These are phyloP conservation scores for Melozone crissalis DNA, from an alignment of 2,113 vertebrate species.

Conservation along the genomic window DNA sequence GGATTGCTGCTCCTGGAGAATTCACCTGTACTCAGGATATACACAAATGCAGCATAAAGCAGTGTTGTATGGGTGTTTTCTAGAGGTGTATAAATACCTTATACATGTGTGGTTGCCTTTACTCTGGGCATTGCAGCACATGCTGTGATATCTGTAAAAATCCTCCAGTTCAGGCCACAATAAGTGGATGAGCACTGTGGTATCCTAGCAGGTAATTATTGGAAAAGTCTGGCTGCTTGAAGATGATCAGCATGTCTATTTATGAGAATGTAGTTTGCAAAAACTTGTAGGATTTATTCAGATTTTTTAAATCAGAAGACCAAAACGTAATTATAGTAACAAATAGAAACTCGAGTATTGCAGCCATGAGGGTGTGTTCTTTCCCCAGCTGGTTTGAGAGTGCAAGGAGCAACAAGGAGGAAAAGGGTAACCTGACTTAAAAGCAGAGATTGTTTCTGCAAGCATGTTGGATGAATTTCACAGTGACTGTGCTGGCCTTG, in stretches of 20 bases:
- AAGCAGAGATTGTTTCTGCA: neutral
- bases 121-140: neutral
- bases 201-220: neutral
- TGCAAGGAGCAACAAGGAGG: neutral
- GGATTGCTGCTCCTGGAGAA: neutral
- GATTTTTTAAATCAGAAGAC: neutral
- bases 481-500: neutral
- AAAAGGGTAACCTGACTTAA: neutral
- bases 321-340: neutral
- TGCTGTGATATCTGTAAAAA: neutral
- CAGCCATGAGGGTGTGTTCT: neutral
- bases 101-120: neutral
- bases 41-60: neutral
- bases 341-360: neutral
- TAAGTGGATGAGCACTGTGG: neutral
- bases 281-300: neutral
- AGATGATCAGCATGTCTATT: neutral
- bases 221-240: neutral
- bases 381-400: neutral
- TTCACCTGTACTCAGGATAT: fast-evolving
- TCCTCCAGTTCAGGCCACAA: neutral
- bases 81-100: neutral
- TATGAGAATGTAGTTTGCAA: neutral
- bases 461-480: neutral
- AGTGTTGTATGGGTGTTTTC: neutral